Evolutionary conservation across 1,140 invertebrate genomes (phyloP).

Genomic region (Pseudomyrmex sp.): DNA sequence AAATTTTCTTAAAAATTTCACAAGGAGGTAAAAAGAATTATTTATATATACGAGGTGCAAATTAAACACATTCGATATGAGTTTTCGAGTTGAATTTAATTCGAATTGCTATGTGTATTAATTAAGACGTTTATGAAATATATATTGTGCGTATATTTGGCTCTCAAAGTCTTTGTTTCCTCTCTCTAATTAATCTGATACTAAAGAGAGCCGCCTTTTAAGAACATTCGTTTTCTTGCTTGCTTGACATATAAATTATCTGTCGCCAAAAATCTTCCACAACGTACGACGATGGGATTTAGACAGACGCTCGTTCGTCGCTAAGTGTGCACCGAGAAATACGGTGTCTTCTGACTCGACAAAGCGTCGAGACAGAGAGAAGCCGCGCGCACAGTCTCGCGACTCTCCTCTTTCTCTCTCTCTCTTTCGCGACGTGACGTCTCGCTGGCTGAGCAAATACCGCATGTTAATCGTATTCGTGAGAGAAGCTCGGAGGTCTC

Average conservation of each 20-base stretch:
- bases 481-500: slow-evolving; percentile 32
- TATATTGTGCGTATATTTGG: too few relatives aligned
- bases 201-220: too few relatives aligned
- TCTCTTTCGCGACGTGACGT: slow-evolving; percentile 48
- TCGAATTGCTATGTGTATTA: too few relatives aligned
- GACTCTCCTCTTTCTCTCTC: background rate
- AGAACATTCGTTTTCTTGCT: too few relatives aligned
- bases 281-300: background rate
- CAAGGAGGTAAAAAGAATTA: too few relatives aligned
- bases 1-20: too few relatives aligned
- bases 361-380: slow-evolving; percentile 4
- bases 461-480: slow-evolving; percentile 64
- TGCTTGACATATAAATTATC: slow-evolving; percentile 4
- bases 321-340: slow-evolving; percentile 34
- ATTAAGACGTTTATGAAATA: too few relatives aligned
- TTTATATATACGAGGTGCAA: too few relatives aligned
- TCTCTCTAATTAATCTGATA: too few relatives aligned
- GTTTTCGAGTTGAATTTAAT: too few relatives aligned
- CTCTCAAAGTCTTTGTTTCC: too few relatives aligned
- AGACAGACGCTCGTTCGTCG: background rate
- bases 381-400: slow-evolving; percentile 30
- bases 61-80: too few relatives aligned
- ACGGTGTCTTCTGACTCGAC: slow-evolving; percentile 44
- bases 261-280: background rate
- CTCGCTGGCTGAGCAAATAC: slow-evolving; percentile 75